Evolutionary conservation across 2,113 vertebrate genomes (phyloP).

Genomic region (Egretta garzetta): DNA sequence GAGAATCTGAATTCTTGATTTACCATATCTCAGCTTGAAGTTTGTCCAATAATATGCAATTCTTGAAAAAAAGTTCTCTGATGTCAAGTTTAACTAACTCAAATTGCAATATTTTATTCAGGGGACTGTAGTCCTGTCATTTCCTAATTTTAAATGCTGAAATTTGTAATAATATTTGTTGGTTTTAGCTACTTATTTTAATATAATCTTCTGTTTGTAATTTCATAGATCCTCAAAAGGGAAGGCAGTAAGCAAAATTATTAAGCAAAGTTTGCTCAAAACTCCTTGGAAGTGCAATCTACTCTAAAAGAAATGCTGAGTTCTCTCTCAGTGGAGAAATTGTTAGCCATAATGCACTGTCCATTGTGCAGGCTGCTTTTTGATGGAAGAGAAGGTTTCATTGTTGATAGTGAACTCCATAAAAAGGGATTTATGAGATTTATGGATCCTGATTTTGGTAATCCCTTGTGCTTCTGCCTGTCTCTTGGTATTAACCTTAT

Average conservation of each 20-base stretch:
- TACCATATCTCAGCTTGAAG: background rate
- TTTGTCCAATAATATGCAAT: background rate
- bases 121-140: background rate
- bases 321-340: background rate
- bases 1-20: background rate
- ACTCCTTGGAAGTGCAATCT: background rate
- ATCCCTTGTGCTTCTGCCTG: background rate
- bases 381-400: background rate
- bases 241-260: background rate
- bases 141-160: background rate
- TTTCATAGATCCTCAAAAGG: background rate
- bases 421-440: background rate
- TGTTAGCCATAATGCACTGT: background rate
- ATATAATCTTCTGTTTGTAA: background rate
- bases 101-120: background rate
- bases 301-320: background rate
- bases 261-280: background rate
- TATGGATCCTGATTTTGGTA: background rate
- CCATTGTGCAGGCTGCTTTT: background rate
- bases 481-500: background rate
- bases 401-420: background rate
- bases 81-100: background rate
- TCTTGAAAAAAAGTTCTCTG: background rate
- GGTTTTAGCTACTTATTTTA: accelerated
- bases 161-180: background rate